Conservation (phyloP, 35 echinoderm and acorn worm genomes). For the Lytechinus pictus region DNA sequence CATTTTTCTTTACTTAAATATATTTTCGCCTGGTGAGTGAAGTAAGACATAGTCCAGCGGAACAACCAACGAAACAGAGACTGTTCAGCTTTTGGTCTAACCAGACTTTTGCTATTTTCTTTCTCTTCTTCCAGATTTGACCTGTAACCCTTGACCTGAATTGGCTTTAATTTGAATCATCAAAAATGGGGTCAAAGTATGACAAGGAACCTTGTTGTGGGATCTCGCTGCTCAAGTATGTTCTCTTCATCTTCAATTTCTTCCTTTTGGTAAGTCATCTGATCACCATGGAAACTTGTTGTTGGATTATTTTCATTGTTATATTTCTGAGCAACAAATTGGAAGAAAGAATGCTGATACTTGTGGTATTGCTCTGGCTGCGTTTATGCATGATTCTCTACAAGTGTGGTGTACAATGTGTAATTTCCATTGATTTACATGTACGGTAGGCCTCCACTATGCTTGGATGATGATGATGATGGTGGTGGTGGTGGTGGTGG, state of each 20-base stretch:
- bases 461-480: too few species aligned
- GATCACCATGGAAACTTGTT: too few species aligned
- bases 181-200: conserved; percentile 79
- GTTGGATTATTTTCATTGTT: too few species aligned
- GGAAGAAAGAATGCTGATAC: too few species aligned
- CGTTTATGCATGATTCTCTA: too few species aligned
- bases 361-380: too few species aligned
- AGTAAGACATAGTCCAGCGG: not conserved
- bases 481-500: too few species aligned
- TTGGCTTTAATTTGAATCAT: not conserved
- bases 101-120: not conserved
- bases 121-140: not conserved
- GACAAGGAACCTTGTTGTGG: conserved; percentile 96
- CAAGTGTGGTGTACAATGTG: too few species aligned
- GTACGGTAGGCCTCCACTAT: too few species aligned
- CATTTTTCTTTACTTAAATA: not conserved
- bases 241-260: conserved; percentile 99
- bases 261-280: conserved; percentile 87
- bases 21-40: not conserved
- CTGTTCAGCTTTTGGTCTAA: too few species aligned
- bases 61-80: not conserved
- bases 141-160: not conserved
- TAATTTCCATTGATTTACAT: too few species aligned
- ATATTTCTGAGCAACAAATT: too few species aligned
- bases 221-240: conserved; percentile 94